Base-by-base conservation (phyloP, 2,797 vertebrate species). In the Pempheris klunzingeri region DNA sequence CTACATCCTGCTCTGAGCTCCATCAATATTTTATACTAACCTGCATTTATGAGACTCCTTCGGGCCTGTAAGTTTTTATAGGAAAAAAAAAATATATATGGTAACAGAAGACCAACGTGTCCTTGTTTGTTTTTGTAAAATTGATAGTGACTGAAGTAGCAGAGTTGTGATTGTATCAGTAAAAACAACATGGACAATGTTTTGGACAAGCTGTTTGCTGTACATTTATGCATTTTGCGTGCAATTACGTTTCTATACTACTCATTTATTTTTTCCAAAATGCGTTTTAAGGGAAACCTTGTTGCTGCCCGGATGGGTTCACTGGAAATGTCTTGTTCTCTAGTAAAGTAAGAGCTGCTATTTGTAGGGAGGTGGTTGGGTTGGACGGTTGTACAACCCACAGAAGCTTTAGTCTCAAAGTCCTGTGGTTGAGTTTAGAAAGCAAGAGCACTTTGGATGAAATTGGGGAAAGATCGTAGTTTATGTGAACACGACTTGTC, bases 21-120 rank as follows among this genome's bases (percentile, higher is more conserved):
- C 74, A 58, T 67, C 54, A 60, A 65, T 70, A 67, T 75, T 70
- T 87, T 38, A 80, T 54, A 67, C 17, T 53, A 0, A 20, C 30
- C 10, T 47, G 49, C 30, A 39, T 74, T 81, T 57, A 63, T 41
- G 24, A 36, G 26, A 72, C 20, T 58, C 28, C 44, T 41, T 64
- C 55, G 36, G 41, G 43, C 62, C 28, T 20, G 15, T 46, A 36
- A 17, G 47, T 44, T 78, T 61, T 74, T 5, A 69, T 47, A 30
- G 26, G 57, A 15, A 75, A 75, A 76, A 26, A 59, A 69, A n/a
- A n/a, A n/a, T n/a, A n/a, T n/a, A n/a, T n/a, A 26, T 7, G 12
- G 30, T 58, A 53, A 62, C 14, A 36, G 47, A 4, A n/a, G 41
- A 46, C 32, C 26, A 15, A 69, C 36, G 24, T n/a, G 41, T 38